Conservation (phyloP, 2,888 invertebrate species). For the Andrena minutula region DNA sequence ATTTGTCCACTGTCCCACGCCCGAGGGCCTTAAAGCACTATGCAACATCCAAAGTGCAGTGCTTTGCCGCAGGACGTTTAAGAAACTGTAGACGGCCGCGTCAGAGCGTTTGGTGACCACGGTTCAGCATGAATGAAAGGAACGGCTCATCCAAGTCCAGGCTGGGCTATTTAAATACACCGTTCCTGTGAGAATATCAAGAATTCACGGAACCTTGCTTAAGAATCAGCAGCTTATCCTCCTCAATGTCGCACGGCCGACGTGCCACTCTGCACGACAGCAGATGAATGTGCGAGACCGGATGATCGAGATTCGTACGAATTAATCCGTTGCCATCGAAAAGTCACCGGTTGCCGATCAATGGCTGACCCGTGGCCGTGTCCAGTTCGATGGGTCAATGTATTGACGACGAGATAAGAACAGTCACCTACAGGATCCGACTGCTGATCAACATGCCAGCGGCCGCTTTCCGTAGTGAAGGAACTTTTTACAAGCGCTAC, state of each 20-base stretch:
- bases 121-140: constrained; percentile 18
- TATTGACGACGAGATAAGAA: constrained; percentile 51
- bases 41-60: too few relatives aligned
- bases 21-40: too few relatives aligned
- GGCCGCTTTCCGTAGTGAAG: constrained; percentile 9
- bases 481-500: constrained; percentile 32
- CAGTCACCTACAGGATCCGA: constrained; percentile 35
- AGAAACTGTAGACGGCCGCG: not conserved
- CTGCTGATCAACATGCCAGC: constrained; percentile 52
- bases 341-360: constrained; percentile 39
- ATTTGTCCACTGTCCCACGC: too few relatives aligned
- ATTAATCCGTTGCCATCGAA: constrained; percentile 46
- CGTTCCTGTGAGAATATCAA: constrained; percentile 13
- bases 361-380: constrained; percentile 35
- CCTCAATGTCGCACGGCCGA: constrained; percentile 17
- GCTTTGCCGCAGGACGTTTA: not conserved
- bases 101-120: not conserved
- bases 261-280: not conserved
- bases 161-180: not conserved
- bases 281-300: constrained; percentile 23
- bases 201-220: constrained; percentile 33
- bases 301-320: constrained; percentile 42
- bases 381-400: constrained; percentile 47
- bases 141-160: constrained; percentile 9
- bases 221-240: constrained; percentile 26